These are phyloP conservation scores for Ptychodera flava DNA, from an alignment of 35 echinoderm and acorn worm genomes.

Conservation along the genomic window DNA sequence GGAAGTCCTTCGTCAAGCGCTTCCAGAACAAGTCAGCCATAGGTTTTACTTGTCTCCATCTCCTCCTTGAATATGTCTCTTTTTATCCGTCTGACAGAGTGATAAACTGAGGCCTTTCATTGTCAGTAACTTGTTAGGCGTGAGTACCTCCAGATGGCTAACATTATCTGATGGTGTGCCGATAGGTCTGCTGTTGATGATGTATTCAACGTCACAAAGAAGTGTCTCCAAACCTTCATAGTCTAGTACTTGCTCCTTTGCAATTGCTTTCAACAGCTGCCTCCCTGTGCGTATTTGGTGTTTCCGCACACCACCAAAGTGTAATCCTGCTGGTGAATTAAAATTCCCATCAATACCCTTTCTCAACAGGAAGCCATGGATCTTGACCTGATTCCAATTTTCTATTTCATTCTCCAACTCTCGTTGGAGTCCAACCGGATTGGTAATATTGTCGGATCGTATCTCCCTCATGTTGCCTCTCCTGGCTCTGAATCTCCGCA, in stretches of 20 bases:
- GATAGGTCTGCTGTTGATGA: no score
- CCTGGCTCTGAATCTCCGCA: conserved; percentile 3
- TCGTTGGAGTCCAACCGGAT: background rate
- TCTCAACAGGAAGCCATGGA: background rate
- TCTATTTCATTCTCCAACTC: conserved; percentile 4
- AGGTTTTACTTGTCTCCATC: no score
- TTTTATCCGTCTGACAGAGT: no score
- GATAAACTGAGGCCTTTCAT: no score
- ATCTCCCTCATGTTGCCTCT: background rate
- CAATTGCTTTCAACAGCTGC: background rate
- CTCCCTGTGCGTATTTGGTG: background rate
- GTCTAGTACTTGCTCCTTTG: background rate
- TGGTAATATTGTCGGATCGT: background rate
- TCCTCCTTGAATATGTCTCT: no score
- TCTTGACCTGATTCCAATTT: background rate
- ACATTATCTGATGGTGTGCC: no score
- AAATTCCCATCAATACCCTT: background rate
- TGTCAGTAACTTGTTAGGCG: no score
- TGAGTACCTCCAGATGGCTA: no score
- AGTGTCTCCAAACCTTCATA: conserved; percentile 2
- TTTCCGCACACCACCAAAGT: background rate
- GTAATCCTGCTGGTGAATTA: background rate
- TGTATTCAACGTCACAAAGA: conserved; percentile 5
- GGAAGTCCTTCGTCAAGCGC: no score
- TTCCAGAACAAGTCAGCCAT: no score